phyloP scores from a whole-genome alignment of 2,888 invertebrate genomes.

The Pseudeuparius sepicola region DNA sequence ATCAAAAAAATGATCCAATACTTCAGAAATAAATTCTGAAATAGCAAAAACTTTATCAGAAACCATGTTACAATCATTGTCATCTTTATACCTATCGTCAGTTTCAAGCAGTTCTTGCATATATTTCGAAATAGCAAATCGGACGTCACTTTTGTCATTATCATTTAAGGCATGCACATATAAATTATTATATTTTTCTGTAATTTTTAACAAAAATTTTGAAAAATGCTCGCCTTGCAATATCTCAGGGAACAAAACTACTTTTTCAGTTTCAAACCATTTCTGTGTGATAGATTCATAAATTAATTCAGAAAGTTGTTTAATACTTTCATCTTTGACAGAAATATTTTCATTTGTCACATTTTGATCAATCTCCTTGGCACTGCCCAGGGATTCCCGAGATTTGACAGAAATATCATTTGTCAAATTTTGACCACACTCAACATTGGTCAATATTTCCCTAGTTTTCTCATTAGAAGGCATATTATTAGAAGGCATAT shows the following conservation, averaged over 20 bases:
- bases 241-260: constrained; percentile 35
- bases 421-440: no score
- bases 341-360: no score
- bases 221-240: constrained; percentile 28
- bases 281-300: constrained; percentile 15
- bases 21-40: constrained; percentile 34
- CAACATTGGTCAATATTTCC: no score
- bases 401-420: no score
- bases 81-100: constrained; percentile 25
- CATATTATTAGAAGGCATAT: no score
- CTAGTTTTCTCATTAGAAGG: no score
- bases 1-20: constrained; percentile 34
- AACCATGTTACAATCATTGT: constrained; percentile 23
- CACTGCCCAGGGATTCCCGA: no score
- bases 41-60: constrained; percentile 34
- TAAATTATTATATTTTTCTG: constrained; percentile 26
- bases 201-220: constrained; percentile 29
- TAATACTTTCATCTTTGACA: no score
- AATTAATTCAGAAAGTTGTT: neutral
- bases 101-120: constrained; percentile 27
- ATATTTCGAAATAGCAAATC: constrained; percentile 25
- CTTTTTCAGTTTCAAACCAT: constrained; percentile 31
- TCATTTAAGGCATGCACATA: constrained; percentile 24
- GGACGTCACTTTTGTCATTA: constrained; percentile 30
- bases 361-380: no score